Evolutionary conservation across 2,113 vertebrate genomes (phyloP).

Genomic region (Monopterus albus): DNA sequence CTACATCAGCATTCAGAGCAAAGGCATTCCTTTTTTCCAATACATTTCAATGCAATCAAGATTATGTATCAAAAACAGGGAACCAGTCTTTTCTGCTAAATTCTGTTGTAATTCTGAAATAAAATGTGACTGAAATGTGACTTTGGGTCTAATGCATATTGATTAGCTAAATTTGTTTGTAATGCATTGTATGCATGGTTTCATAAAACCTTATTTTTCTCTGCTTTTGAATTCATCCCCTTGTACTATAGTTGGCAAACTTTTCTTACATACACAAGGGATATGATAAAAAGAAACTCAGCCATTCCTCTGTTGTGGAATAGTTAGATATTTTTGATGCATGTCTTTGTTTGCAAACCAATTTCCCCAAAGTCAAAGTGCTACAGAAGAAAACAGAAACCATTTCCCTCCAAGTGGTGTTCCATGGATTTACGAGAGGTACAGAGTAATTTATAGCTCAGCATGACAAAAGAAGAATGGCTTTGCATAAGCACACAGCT

Average conservation of each 20-base stretch:
- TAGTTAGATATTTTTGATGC: slow-evolving; percentile 68
- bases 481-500: slow-evolving; percentile 41
- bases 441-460: slow-evolving; percentile 56
- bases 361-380: slow-evolving; percentile 72
- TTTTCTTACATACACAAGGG: slow-evolving; percentile 28
- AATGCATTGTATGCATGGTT: neutral
- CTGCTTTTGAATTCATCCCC: slow-evolving; percentile 9
- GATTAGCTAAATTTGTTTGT: slow-evolving; percentile 28
- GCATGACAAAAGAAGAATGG: slow-evolving; percentile 56
- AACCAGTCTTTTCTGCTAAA: neutral
- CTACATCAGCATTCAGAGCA: slow-evolving; percentile 33
- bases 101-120: slow-evolving; percentile 16
- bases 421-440: slow-evolving; percentile 66
- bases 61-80: neutral
- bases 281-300: slow-evolving; percentile 46
- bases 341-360: slow-evolving; percentile 73
- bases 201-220: neutral
- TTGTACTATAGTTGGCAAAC: neutral
- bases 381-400: slow-evolving; percentile 67
- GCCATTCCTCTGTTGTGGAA: slow-evolving; percentile 52
- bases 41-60: neutral
- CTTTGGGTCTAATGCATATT: slow-evolving; percentile 9
- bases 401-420: slow-evolving; percentile 64
- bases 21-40: neutral
- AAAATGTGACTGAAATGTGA: slow-evolving; percentile 6